phyloP scores from a whole-genome alignment of 2,888 invertebrate species.

The Polia nebulosa region DNA sequence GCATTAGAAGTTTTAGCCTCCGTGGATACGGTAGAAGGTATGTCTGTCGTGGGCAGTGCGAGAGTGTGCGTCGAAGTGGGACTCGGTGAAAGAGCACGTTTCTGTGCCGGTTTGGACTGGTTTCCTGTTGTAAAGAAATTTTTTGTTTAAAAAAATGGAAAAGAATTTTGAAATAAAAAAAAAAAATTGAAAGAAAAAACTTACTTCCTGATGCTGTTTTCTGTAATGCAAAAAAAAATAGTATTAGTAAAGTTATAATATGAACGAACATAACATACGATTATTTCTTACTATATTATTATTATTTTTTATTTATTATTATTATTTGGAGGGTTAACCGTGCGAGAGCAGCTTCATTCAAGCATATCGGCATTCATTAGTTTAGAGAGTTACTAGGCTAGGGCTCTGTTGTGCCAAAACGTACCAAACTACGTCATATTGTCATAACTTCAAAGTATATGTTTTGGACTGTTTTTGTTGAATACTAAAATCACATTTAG shows the following conservation, averaged over 20 bases:
- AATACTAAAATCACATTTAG: no score
- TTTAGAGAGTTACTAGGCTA: not conserved
- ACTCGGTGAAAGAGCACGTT: not conserved
- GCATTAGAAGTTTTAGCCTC: not conserved
- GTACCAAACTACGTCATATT: no score
- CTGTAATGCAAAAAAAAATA: conserved; percentile 9
- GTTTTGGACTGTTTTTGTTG: no score
- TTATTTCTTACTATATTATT: no score
- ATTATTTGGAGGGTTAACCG: no score
- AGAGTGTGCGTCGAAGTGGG: not conserved
- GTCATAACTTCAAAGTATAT: no score
- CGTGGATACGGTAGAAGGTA: not conserved
- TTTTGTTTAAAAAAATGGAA: not conserved
- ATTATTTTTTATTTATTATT: no score
- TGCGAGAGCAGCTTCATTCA: no score
- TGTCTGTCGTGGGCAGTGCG: not conserved
- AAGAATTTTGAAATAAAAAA: not conserved
- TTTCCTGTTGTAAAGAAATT: conserved; percentile 12
- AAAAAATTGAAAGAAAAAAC: not conserved
- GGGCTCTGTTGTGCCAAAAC: no score
- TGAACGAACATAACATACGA: not conserved
- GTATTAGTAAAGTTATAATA: not conserved
- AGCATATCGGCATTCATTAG: no score
- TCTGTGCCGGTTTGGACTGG: not conserved
- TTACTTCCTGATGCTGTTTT: conserved; percentile 33